phyloP scores from a whole-genome alignment of 2,888 invertebrate species.

The Chaetogeoica ovagalla region DNA sequence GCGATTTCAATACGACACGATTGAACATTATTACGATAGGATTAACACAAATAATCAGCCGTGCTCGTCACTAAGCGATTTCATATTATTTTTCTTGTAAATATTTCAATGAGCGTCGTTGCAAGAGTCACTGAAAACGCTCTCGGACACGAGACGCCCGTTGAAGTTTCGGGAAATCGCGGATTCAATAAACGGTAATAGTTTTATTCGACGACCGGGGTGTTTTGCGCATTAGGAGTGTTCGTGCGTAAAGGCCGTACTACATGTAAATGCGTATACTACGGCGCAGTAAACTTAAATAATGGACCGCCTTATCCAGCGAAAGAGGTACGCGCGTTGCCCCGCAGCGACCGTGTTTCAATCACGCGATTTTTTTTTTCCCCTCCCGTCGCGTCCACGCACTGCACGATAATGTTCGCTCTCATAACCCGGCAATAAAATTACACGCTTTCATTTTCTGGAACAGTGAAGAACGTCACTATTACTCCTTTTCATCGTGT shows the following conservation, averaged over 20 bases:
- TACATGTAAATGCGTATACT: background rate
- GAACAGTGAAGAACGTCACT: background rate
- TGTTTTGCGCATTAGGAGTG: background rate
- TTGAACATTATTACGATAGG: too few relatives aligned
- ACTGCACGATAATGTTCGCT: background rate
- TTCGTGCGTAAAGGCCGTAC: background rate
- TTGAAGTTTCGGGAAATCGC: background rate
- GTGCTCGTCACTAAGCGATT: too few relatives aligned
- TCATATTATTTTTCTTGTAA: too few relatives aligned
- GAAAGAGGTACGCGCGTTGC: background rate
- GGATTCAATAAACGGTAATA: background rate
- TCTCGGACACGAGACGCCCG: too few relatives aligned
- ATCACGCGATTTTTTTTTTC: conserved; percentile 15
- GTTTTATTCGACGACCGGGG: conserved; percentile 8
- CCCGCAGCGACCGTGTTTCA: background rate
- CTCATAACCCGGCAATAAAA: background rate
- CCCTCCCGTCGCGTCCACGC: too few relatives aligned
- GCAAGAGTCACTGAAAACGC: too few relatives aligned
- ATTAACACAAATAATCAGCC: too few relatives aligned
- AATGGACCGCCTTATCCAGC: conserved; percentile 4
- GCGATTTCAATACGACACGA: too few relatives aligned
- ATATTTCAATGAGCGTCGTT: too few relatives aligned
- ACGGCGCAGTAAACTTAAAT: background rate
- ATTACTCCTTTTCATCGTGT: background rate
- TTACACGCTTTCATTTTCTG: background rate